A percentile compares a stretch with the other conserved stretches of the same genome.
Conservation (phyloP, 2,888 invertebrate species). For the Machimus rusticus region DNA sequence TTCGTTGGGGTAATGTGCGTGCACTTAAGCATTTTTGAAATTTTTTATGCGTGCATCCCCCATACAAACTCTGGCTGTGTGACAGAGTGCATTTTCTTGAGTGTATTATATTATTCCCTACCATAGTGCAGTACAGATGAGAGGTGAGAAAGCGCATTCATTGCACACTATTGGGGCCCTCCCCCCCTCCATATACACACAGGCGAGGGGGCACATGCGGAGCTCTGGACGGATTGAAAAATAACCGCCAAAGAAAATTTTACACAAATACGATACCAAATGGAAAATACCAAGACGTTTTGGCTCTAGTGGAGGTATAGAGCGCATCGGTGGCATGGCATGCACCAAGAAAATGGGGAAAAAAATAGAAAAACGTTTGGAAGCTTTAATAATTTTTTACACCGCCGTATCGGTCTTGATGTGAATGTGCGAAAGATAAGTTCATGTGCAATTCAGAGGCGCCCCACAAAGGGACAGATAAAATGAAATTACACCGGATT, state of each 20-base stretch:
- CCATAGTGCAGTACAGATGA: not conserved
- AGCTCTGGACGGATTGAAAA: not conserved
- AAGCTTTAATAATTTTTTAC: slow-evolving; percentile 30
- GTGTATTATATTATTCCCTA: not conserved
- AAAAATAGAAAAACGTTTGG: not conserved
- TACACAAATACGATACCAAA: not conserved
- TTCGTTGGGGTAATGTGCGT: not conserved
- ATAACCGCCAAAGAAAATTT: slow-evolving; percentile 19
- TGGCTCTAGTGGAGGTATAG: not conserved
- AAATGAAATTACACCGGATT: slow-evolving; percentile 42
- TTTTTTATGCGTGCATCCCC: not conserved
- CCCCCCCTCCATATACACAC: not conserved
- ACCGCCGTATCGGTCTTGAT: not conserved
- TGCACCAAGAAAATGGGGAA: not conserved
- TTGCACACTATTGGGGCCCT: not conserved
- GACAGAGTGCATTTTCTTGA: not conserved
- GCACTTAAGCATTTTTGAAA: slow-evolving; percentile 30
- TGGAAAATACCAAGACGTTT: not conserved
- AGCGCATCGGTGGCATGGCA: not conserved
- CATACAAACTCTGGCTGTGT: not conserved
- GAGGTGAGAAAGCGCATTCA: slow-evolving; percentile 33
- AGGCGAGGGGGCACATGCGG: slow-evolving; percentile 4
- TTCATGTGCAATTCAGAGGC: slow-evolving; percentile 40
- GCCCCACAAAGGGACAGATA: slow-evolving; percentile 34
- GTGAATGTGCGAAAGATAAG: slow-evolving; percentile 33